These are phyloP conservation scores for Bolinopsis microptera DNA, from an alignment of 37 sponge, comb jelly and placozoan genomes.

Conservation along the genomic window DNA sequence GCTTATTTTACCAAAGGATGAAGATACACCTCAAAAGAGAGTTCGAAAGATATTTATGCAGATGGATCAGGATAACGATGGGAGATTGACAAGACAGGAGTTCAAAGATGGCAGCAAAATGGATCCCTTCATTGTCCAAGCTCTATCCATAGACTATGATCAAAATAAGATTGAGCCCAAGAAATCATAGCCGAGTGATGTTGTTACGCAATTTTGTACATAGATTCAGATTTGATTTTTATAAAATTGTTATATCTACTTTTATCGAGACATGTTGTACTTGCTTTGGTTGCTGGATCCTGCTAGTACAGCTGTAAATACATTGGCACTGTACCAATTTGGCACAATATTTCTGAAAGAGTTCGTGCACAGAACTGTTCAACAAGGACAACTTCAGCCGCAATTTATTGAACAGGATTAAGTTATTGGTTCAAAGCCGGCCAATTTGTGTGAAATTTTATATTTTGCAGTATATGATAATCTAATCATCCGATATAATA, in stretches of 20 bases:
- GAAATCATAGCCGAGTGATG: not conserved
- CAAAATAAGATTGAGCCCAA: slow-evolving; percentile 23
- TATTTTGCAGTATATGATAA: too few relatives aligned
- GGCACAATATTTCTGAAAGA: too few relatives aligned
- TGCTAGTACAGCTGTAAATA: too few relatives aligned
- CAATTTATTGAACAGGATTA: too few relatives aligned
- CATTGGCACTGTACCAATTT: too few relatives aligned
- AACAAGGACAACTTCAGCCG: too few relatives aligned
- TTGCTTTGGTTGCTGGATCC: too few relatives aligned
- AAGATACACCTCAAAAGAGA: slow-evolving; percentile 76
- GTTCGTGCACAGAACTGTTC: too few relatives aligned
- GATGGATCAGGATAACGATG: slow-evolving; percentile 74
- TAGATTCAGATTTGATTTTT: not conserved
- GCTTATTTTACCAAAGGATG: slow-evolving; percentile 64
- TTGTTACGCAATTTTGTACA: not conserved
- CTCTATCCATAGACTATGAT: slow-evolving; percentile 65
- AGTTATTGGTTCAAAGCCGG: too few relatives aligned
- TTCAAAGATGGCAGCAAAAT: slow-evolving; percentile 69
- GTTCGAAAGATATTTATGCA: slow-evolving; percentile 73
- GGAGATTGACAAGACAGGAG: slow-evolving; percentile 68
- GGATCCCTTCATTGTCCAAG: slow-evolving; percentile 71
- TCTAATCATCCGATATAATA: too few relatives aligned
- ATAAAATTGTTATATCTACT: not conserved
- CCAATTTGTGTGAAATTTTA: too few relatives aligned
- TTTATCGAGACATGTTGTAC: too few relatives aligned